Evolutionary conservation across 2,113 vertebrate species (phyloP), one percentile per base, ranked within the genome.

Genomic region (Rhagologus leucostigma): DNA sequence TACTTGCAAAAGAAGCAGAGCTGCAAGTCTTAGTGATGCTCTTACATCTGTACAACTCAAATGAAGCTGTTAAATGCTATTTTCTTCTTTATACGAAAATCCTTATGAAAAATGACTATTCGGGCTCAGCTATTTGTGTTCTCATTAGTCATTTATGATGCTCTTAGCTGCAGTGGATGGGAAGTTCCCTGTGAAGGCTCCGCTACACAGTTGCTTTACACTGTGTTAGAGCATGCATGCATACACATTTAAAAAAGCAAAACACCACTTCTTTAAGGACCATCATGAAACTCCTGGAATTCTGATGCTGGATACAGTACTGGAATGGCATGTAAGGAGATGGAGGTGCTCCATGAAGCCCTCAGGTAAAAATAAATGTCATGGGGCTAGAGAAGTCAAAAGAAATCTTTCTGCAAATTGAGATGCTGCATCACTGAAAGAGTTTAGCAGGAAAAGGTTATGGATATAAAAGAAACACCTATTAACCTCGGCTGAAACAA

Each of bases 171-270:
- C n/a, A 87, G n/a, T 18, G 33, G 37, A 84, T 65, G 35, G n/a
- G 32, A 94, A 74, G 42, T 35, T 89, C 39, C 8, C 8, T 22
- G 23, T 4, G 19, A 90, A 65, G 42, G n/a, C 18, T 87, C 37
- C 29, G 24, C 89, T 83, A 24, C 13, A n/a, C 1, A 19, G 29
- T 3, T 30, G 6, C 23, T 89, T 84, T 64, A 84, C 11, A 13
- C 33, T 27, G 41, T 2, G 8, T 35, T 83, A n/a, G 1, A 4
- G 30, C 14, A 56, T 0, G 3, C 11, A 20, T 0, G 4, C 13
- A 53, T 5, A 80, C 4, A 16, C n/a, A 33, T 26, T 79, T 65
- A 68, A 83, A 88, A 77, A 12, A n/a, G n/a, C 13, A 95, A 79
- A 85, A 22, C 3, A 1, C 4, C 9, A 53, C 11, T 68, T 89